Conservation (phyloP, 2,113 vertebrate genomes). For the Chelonoidis abingdonii region DNA sequence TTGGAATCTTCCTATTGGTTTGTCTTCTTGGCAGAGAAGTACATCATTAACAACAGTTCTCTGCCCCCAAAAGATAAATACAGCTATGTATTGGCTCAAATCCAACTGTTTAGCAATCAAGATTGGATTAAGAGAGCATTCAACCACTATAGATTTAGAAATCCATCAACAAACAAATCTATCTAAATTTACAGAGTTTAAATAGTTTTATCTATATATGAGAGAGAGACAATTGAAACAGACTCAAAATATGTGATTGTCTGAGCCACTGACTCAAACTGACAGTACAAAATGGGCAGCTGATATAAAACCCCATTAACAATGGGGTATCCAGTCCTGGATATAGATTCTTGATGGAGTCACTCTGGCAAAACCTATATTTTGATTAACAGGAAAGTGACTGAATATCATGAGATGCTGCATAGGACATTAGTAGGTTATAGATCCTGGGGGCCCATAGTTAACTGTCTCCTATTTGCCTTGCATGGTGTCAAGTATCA, state of each 20-base stretch:
- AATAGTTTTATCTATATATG: background rate
- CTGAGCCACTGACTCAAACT: background rate
- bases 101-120: background rate
- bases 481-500: no score
- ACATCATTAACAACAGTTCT: background rate
- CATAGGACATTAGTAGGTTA: background rate
- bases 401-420: background rate
- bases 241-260: background rate
- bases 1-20: background rate
- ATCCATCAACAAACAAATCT: background rate
- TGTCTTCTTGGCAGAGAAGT: background rate
- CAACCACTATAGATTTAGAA: background rate
- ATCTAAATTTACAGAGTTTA: background rate
- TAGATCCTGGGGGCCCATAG: background rate
- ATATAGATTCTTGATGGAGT: background rate
- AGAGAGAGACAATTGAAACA: background rate
- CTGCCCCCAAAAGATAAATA: background rate
- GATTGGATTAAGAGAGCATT: background rate
- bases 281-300: background rate
- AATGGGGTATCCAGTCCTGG: accelerated
- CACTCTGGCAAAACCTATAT: background rate
- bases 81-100: accelerated
- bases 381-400: background rate
- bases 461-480: background rate
- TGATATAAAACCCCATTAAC: accelerated